A percentile compares a stretch with the other conserved stretches of the same genome.
These are phyloP conservation scores for Mamestra configurata DNA, from an alignment of 1,140 invertebrate genomes.

Conservation along the genomic window DNA sequence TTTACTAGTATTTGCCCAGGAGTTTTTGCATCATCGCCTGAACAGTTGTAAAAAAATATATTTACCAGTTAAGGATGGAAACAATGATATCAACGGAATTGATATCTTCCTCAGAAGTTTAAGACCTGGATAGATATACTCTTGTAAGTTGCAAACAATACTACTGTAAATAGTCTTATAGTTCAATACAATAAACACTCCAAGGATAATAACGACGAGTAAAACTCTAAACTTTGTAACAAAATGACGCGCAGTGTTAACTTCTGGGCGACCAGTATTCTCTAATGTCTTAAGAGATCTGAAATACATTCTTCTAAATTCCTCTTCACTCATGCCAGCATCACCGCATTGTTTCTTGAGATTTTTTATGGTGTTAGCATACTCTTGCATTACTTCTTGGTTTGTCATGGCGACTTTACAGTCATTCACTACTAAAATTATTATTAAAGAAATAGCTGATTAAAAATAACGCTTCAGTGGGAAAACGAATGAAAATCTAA, in stretches of 20 bases:
- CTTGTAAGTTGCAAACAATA: conserved; percentile 90
- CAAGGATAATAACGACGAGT: conserved; percentile 56
- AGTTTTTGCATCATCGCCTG: too few relatives aligned
- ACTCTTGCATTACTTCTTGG: conserved; percentile 68
- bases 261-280: conserved; percentile 31
- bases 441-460: not conserved
- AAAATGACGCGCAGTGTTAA: conserved; percentile 27
- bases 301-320: conserved; percentile 87
- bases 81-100: conserved; percentile 89
- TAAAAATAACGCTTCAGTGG: not conserved
- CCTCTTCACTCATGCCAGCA: conserved; percentile 84
- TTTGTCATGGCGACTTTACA: conserved; percentile 52
- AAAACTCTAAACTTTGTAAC: conserved; percentile 52
- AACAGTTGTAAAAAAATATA: not conserved
- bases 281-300: conserved; percentile 84
- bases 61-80: conserved; percentile 90
- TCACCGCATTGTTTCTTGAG: conserved; percentile 69
- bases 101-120: conserved; percentile 89
- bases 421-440: not conserved
- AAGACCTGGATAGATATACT: conserved; percentile 91
- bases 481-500: not conserved
- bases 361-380: conserved; percentile 69
- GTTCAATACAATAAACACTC: conserved; percentile 60
- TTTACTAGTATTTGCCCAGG: not conserved
- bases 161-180: conserved; percentile 86